phyloP scores from a whole-genome alignment of 2,888 invertebrate genomes.

The Vandiemenella viatica region DNA sequence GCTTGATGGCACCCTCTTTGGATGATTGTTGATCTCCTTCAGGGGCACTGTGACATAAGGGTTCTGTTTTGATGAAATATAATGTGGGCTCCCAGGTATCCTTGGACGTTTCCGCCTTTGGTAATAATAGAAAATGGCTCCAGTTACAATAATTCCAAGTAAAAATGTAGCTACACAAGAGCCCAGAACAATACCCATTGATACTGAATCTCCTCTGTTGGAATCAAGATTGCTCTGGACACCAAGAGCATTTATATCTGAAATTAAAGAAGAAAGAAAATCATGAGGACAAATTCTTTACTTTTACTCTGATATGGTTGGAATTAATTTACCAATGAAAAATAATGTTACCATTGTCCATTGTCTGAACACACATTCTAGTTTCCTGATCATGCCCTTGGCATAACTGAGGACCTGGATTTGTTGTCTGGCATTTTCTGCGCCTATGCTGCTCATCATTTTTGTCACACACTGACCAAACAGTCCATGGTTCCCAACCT shows the following conservation, averaged over 20 bases:
- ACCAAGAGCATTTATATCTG: slow-evolving; percentile 13
- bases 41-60: slow-evolving; percentile 71
- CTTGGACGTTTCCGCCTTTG: slow-evolving; percentile 34
- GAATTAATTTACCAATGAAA: not conserved
- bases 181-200: slow-evolving; percentile 34
- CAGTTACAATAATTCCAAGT: slow-evolving; percentile 29
- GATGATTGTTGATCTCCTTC: slow-evolving; percentile 46
- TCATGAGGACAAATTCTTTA: no score
- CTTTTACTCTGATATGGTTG: no score
- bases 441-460: slow-evolving; percentile 52
- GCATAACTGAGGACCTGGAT: slow-evolving; percentile 43
- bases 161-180: slow-evolving; percentile 32
- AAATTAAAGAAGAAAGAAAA: slow-evolving; percentile 3
- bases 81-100: slow-evolving; percentile 64
- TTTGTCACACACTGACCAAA: slow-evolving; percentile 50
- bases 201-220: slow-evolving; percentile 25
- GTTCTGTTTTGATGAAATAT: slow-evolving; percentile 62
- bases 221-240: slow-evolving; percentile 13
- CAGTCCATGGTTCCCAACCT: slow-evolving; percentile 63
- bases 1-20: slow-evolving; percentile 38
- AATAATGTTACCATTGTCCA: not conserved
- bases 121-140: slow-evolving; percentile 33
- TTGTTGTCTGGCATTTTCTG: slow-evolving; percentile 43
- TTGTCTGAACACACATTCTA: slow-evolving; percentile 38
- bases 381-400: slow-evolving; percentile 53